phyloP scores from a whole-genome alignment of 2,888 invertebrate genomes.

The Spatulosminthurus flaviceps region DNA sequence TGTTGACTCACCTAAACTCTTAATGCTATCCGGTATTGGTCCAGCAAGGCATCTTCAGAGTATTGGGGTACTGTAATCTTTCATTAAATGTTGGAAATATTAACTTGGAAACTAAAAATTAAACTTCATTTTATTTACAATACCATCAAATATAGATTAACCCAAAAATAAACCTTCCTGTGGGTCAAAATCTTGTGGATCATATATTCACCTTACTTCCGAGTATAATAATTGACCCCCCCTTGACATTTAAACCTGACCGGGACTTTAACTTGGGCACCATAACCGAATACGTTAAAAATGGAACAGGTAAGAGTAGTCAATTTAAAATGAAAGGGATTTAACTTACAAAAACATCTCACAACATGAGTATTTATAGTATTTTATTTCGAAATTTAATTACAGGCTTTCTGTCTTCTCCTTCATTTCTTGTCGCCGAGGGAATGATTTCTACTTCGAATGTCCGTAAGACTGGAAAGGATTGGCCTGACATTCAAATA shows the following conservation, averaged over 20 bases:
- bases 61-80: not conserved
- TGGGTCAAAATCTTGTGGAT: constrained; percentile 25
- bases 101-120: not conserved
- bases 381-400: not conserved
- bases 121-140: not conserved
- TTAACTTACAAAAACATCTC: not conserved
- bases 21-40: constrained; percentile 25
- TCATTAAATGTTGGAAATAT: not conserved
- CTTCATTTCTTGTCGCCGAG: not conserved
- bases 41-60: not conserved
- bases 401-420: not conserved
- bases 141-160: not conserved
- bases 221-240: constrained; percentile 3
- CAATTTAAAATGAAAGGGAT: not conserved
- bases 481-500: constrained; percentile 18
- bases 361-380: not conserved
- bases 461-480: not conserved
- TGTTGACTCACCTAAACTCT: constrained; percentile 26
- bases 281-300: constrained; percentile 4
- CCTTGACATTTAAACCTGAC: constrained; percentile 2
- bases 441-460: not conserved
- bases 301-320: constrained; percentile 31
- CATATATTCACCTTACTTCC: not conserved
- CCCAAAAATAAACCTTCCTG: constrained; percentile 26
- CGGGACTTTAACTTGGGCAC: constrained; percentile 1